Base-by-base conservation (phyloP, 1,140 invertebrate genomes). In the Brachionus angularis region DNA sequence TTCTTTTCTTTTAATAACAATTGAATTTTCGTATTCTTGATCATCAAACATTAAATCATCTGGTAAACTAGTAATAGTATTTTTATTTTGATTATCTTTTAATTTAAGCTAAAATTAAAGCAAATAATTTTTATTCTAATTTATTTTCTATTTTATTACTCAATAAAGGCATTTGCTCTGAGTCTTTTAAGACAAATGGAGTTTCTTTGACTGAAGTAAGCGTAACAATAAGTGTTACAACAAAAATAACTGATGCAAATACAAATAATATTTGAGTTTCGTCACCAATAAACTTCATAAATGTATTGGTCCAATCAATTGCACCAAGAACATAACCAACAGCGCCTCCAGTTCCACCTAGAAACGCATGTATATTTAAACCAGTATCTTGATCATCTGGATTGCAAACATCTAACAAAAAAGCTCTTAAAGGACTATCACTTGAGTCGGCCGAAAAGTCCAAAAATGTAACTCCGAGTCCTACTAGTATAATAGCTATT, bases 271-370 rank as follows among this genome's bases (percentile, higher is more conserved):
- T 70, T 25, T 50, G 46, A 29, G 21, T 39, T 29, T 70, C 67
- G 10, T 50, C 47, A 44, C 67, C 67, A 1, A 49, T 31, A 49
- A 31, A 70, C 21, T 8, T 44, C 23, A 81, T 39, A 27, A 50
- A 50, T 8, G 46, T 70, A 14, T 75, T 58, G 14, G 77, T 78
- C 84, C 84, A 85, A 61, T 84, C 79, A n/a, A 84, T 73, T 27
- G 83, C 82, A 8, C 82, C 82, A 14, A 84, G 76, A 14, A 84
- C 74, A 73, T 84, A 85, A 1, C 84, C 84, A 18, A 84, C 49
- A 64, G 82, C 80, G 2, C 82, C 82, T 1, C 84, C 84, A 12
- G 83, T 61, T 0, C 67, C 67, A n/a, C 64, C 64, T 12, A 70
- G 23, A 50, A 70, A 50, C 3, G 67, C 67, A n/a, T 52, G 67